These are phyloP conservation scores for Xestobium rufovillosum DNA, from an alignment of 2,888 invertebrate species.

Conservation along the genomic window DNA sequence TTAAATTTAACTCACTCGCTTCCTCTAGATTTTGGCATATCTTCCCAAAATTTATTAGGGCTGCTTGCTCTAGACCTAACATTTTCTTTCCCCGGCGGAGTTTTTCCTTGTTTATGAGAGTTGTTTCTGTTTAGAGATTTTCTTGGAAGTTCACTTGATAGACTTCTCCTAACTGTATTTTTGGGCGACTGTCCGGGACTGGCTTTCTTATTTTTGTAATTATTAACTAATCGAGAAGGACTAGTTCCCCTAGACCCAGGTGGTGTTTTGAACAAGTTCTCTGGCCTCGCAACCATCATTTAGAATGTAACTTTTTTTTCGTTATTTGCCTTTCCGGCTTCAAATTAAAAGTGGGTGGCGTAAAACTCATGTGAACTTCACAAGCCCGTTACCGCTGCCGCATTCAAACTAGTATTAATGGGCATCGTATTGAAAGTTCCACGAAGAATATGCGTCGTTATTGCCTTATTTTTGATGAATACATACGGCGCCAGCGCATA, in stretches of 20 bases:
- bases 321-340: no score
- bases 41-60: constrained; percentile 32
- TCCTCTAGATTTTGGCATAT: constrained; percentile 38
- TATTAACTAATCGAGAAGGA: constrained; percentile 25
- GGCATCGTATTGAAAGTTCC: no score
- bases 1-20: constrained; percentile 47
- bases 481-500: no score
- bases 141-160: constrained; percentile 25
- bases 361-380: no score
- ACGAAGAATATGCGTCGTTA: no score
- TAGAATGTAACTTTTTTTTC: no score
- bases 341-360: no score
- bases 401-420: no score
- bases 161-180: constrained; percentile 25
- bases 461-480: no score
- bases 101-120: constrained; percentile 30
- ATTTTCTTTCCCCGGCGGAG: constrained; percentile 18
- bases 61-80: constrained; percentile 39
- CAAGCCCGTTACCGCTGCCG: no score
- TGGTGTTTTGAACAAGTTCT: constrained; percentile 29
- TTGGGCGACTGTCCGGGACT: constrained; percentile 15
- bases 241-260: constrained; percentile 34
- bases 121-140: constrained; percentile 30
- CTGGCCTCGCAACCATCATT: constrained; percentile 34
- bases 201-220: constrained; percentile 10